Evolutionary conservation across 1,140 invertebrate genomes (phyloP), one percentile per base, ranked within the genome.

Genomic region (Cecropterus lyciades): DNA sequence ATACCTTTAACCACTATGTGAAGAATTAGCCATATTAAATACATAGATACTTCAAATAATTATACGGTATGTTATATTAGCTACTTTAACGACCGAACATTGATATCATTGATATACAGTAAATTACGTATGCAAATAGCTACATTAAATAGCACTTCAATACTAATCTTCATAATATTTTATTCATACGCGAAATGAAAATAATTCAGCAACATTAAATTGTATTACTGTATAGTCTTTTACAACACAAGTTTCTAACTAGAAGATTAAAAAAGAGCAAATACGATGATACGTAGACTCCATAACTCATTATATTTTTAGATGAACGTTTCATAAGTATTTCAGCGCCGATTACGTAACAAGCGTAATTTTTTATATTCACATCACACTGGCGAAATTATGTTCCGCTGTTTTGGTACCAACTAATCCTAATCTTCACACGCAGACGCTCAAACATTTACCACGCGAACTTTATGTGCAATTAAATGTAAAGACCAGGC

Each of bases 281-380:
- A 55, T 33, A 37, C 3, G 10, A 16, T 15, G 13, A 33, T 30
- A 14, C 17, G 14, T 55, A 15, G 9, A 40, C 33, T 16, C 27
- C 30, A 55, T 55, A 55, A 42, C 52, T 55, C 33, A 20, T 55
- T 17, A 42, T 55, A 55, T 55, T 55, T 55, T 55, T 55, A 55
- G 52, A 55, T 11, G 5, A 40, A 20, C 37, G 33, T 55, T 55
- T 40, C 14, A 33, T 53, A 37, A 40, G 51, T 27, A 27, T 40
- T 53, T 53, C 33, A 53, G 8, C 10, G 2, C 15, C 33, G 51
- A 53, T 13, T 53, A 40, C 20, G 51, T 53, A 16, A 51, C 48
- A 9, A 51, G 30, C 14, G 4, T 10, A 37, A 3, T 55, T 40
- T 33, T 53, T 53, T 53, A 33, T 37, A 13, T 53, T 53, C 10